phyloP scores from a whole-genome alignment of 2,888 invertebrate species.

The Hipparchia semele region DNA sequence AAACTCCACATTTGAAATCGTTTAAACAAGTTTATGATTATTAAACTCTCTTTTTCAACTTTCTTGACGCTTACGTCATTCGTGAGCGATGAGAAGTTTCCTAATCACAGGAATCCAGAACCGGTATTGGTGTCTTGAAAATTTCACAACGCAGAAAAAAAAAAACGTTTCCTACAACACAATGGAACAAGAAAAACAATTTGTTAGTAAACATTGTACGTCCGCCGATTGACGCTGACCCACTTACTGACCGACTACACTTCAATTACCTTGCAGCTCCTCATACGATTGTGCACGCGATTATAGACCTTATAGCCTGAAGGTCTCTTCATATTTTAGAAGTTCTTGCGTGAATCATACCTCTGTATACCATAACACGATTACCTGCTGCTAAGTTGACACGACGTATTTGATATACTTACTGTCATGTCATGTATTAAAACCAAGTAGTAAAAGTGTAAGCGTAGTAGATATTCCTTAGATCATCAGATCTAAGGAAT shows the following conservation, averaged over 20 bases:
- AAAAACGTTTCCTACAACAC: slow-evolving; percentile 39
- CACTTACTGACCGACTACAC: slow-evolving; percentile 42
- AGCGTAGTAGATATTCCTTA: too few species aligned
- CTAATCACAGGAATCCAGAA: neutral
- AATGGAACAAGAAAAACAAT: slow-evolving; percentile 56
- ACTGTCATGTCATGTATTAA: slow-evolving; percentile 20
- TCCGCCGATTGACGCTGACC: slow-evolving; percentile 59
- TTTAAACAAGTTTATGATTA: too few species aligned
- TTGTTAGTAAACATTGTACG: slow-evolving; percentile 66
- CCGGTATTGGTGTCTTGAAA: neutral
- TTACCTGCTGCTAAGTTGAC: slow-evolving; percentile 31
- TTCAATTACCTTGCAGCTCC: slow-evolving; percentile 35
- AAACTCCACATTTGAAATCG: too few species aligned
- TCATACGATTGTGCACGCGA: slow-evolving; percentile 17
- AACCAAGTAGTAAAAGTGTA: slow-evolving; percentile 9
- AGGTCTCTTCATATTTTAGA: neutral
- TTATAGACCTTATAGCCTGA: slow-evolving; percentile 22
- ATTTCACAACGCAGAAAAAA: slow-evolving; percentile 20
- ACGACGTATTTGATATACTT: slow-evolving; percentile 16
- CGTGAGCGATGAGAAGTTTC: neutral
- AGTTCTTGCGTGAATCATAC: neutral
- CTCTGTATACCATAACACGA: slow-evolving; percentile 1
- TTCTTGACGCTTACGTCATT: neutral
- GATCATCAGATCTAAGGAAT: too few species aligned
- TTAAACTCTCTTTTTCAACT: neutral